A percentile compares a stretch with the other conserved stretches of the same genome.
phyloP scores from a whole-genome alignment of 2,888 invertebrate genomes.

The Agonopterix arenella region DNA sequence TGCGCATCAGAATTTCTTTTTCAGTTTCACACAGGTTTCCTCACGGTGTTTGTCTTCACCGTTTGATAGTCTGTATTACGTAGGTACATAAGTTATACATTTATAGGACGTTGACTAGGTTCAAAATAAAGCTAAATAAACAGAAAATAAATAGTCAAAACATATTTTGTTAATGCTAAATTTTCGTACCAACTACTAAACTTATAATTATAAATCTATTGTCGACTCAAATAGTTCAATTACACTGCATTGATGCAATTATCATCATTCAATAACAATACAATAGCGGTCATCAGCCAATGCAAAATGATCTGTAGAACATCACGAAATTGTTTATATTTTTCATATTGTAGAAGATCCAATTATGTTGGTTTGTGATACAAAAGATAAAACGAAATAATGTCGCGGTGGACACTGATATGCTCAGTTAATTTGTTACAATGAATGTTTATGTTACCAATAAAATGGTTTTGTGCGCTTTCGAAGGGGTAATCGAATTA shows the following conservation, averaged over 20 bases:
- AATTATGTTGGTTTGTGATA: slow-evolving; percentile 12
- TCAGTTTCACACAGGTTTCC: no score
- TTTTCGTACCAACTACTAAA: no score
- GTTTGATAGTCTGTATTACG: no score
- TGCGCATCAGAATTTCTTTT: no score
- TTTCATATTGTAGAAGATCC: slow-evolving; percentile 4
- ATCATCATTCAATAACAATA: slow-evolving; percentile 19
- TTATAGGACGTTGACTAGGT: no score
- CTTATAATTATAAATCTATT: slow-evolving; percentile 1
- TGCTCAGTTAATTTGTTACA: slow-evolving; percentile 25
- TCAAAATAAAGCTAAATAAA: no score
- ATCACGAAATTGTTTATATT: neutral
- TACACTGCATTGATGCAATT: slow-evolving; percentile 16
- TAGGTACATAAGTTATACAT: no score
- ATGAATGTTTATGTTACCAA: slow-evolving; percentile 1
- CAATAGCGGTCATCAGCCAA: slow-evolving; percentile 1
- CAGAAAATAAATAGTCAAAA: no score
- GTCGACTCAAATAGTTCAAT: slow-evolving; percentile 12
- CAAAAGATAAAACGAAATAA: slow-evolving; percentile 21
- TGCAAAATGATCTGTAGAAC: slow-evolving; percentile 2
- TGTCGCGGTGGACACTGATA: slow-evolving; percentile 20
- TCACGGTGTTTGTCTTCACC: no score
- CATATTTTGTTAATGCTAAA: no score
- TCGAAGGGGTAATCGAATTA: no score
- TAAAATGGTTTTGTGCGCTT: no score